Percentiles rank a stretch among this genome's conserved stretches.
Conservation (phyloP, 2,113 vertebrate genomes). For the Carassius auratus region DNA sequence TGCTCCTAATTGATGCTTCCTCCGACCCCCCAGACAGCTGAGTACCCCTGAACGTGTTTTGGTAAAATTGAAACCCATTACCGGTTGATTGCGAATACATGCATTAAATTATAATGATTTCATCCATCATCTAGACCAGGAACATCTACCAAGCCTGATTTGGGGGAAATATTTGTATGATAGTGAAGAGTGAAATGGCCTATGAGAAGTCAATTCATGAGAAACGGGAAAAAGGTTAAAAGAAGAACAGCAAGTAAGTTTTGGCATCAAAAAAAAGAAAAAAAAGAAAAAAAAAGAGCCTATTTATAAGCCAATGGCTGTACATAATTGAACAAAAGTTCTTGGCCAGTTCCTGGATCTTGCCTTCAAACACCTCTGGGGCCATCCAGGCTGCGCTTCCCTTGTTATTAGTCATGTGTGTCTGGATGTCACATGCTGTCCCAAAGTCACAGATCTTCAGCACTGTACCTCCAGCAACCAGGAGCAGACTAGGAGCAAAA, state of each 20-base stretch:
- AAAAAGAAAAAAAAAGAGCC: background rate
- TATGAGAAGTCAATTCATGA: conserved; percentile 3
- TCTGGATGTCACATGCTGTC: conserved; percentile 99
- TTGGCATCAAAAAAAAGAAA: background rate
- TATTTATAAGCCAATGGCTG: background rate
- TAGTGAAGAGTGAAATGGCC: background rate
- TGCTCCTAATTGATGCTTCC: conserved; percentile 57
- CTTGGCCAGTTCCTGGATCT: conserved; percentile 55
- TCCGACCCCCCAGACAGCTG: conserved; percentile 52
- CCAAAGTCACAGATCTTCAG: conserved; percentile 99
- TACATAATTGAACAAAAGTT: background rate
- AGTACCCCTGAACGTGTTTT: conserved; percentile 50
- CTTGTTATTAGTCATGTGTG: conserved; percentile 99
- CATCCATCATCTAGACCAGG: conserved; percentile 35
- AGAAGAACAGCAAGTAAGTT: background rate
- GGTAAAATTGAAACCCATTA: conserved; percentile 55
- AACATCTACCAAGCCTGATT: background rate
- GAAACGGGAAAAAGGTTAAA: background rate
- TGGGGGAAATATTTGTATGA: conserved; percentile 58
- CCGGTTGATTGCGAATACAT: conserved; percentile 55
- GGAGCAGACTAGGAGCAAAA: conserved; percentile 82
- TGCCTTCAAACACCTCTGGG: conserved; percentile 99
- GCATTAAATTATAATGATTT: conserved; percentile 33
- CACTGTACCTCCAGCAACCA: conserved; percentile 95
- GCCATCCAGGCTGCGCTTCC: conserved; percentile 99